Base-by-base conservation (phyloP, 2,888 invertebrate species). In the Ceramica pisi region DNA sequence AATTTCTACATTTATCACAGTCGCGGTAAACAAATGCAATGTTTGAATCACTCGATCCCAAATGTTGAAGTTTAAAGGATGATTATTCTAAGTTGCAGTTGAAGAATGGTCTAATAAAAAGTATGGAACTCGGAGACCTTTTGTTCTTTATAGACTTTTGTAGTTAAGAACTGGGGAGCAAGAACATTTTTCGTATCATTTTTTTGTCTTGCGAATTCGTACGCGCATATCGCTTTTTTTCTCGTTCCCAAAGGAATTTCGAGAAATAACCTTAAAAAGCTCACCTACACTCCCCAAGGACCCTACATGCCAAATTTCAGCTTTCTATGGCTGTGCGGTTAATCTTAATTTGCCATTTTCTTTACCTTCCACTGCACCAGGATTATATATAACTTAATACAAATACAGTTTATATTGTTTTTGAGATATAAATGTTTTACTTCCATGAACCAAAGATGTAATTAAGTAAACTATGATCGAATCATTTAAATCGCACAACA, bases 1-100 rank as follows among this genome's bases (percentile, higher is more conserved):
- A 91, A 90, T 90, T 92, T 91, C 91, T 92, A 92, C 86, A 91
- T 46, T 19, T 95, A 95, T 95, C 95, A 95, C 95, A 95, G 95
- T 92, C 89, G 89, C 89, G 88, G 91, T 94, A 94, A 93, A 94
- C 89, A 94, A 95, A 95, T 94, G 94, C 94, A 92, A 86, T 77
- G 83, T 83, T 87, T 86, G 80, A 85, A 83, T 76, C 79, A 83
- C 71, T 72, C 68, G 64, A 78, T 74, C 80, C 71, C 79, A 79
- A 78, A 75, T 73, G 67, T 75, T 81, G 57, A 66, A 83, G 26
- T 19, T 55, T 31, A 55, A 67, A 59, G 1, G 56, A 59, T 55
- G 38, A 57, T 59, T 41, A 69, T 71, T 48, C 4, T 59, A 44
- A 21, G 7, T 44, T 57, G 48, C 21, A 41, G 55, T 64, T 69